These are phyloP conservation scores for Melanostoma scalare DNA, from an alignment of 2,888 invertebrate genomes.

Conservation along the genomic window DNA sequence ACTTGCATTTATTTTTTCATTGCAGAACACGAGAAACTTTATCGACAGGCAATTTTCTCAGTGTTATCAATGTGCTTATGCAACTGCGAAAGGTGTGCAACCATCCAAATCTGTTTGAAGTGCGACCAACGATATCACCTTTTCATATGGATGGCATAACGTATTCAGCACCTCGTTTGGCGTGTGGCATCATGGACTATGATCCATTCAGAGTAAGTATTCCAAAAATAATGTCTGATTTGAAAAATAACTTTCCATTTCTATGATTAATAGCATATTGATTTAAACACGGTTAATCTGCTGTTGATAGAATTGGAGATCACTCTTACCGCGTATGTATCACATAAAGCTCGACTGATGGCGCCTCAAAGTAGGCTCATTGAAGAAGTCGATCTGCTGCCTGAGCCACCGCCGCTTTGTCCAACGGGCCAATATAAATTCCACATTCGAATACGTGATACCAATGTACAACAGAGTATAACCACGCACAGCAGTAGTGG, in stretches of 20 bases:
- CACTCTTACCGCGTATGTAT: constrained; percentile 90
- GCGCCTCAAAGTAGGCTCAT: constrained; percentile 88
- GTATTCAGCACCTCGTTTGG: constrained; percentile 88
- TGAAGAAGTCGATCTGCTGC: constrained; percentile 86
- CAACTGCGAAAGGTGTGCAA: constrained; percentile 98
- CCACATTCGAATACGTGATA: constrained; percentile 83
- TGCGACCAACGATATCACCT: constrained; percentile 96
- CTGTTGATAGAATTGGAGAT: constrained; percentile 86
- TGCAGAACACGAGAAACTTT: constrained; percentile 95
- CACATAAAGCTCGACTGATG: constrained; percentile 90
- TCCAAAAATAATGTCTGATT: not conserved
- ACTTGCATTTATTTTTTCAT: constrained; percentile 20
- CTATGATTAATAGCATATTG: constrained; percentile 84
- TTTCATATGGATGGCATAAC: constrained; percentile 92
- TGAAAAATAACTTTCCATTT: not conserved
- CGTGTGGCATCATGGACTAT: constrained; percentile 87
- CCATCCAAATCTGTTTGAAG: constrained; percentile 98
- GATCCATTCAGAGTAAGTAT: constrained; percentile 87
- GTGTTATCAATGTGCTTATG: constrained; percentile 98
- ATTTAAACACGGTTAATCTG: constrained; percentile 86
- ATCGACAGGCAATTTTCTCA: constrained; percentile 94
- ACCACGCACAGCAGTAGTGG: constrained; percentile 75
- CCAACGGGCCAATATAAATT: constrained; percentile 87
- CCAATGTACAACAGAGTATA: constrained; percentile 79
- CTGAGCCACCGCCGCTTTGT: constrained; percentile 85